These are phyloP conservation scores for Cladopsammia gracilis DNA, from an alignment of 64 coral and sea anemone genomes.

Conservation along the genomic window DNA sequence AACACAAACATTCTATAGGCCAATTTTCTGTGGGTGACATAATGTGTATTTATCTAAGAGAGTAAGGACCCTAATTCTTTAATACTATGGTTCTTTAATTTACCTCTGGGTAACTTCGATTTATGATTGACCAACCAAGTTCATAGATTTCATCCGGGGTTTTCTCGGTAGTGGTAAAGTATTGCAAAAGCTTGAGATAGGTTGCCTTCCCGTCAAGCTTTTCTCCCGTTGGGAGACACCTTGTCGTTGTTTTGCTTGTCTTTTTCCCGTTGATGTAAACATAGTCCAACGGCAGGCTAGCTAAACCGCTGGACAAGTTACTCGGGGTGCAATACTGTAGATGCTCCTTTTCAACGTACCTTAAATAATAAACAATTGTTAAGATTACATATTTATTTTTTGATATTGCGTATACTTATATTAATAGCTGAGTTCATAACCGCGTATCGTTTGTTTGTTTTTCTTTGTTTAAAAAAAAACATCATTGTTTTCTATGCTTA, in stretches of 20 bases:
- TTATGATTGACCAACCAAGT: slow-evolving; percentile 53
- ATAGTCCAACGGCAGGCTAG: slow-evolving; percentile 57
- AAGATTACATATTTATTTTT: too few relatives aligned
- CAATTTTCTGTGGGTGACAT: too few relatives aligned
- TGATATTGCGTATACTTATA: too few relatives aligned
- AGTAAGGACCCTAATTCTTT: too few relatives aligned
- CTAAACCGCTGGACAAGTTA: slow-evolving; percentile 67
- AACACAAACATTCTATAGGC: too few relatives aligned
- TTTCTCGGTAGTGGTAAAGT: slow-evolving; percentile 76
- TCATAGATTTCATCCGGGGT: slow-evolving; percentile 65
- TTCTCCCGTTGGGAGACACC: slow-evolving; percentile 73
- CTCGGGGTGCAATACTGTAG: slow-evolving; percentile 70
- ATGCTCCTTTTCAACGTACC: slow-evolving; percentile 75
- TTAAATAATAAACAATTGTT: neutral
- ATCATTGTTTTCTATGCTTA: too few relatives aligned
- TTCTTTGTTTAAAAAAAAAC: too few relatives aligned
- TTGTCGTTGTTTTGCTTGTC: slow-evolving; percentile 20
- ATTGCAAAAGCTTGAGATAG: slow-evolving; percentile 64
- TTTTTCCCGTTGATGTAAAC: slow-evolving; percentile 76
- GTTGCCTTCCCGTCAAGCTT: slow-evolving; percentile 67
- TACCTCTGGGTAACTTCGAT: slow-evolving; percentile 52
- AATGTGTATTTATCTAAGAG: too few relatives aligned
- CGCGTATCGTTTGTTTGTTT: too few relatives aligned
- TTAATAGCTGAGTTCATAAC: too few relatives aligned
- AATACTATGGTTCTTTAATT: too few relatives aligned